Base-by-base conservation (phyloP, 2,113 vertebrate genomes). In the Melospiza georgiana region DNA sequence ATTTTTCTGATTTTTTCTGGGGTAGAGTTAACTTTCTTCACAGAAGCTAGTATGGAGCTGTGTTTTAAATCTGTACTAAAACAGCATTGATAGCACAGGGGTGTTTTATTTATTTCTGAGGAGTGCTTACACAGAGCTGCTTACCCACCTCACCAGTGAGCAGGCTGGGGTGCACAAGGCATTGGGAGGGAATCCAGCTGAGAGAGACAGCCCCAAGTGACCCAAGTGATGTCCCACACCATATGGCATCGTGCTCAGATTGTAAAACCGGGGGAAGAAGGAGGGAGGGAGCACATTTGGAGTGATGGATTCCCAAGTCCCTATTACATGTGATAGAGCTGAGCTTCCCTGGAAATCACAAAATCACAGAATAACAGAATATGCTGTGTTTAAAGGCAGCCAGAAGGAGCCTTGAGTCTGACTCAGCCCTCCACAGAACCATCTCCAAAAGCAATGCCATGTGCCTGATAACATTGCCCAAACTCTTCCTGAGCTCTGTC, bases 91-190 rank as follows among this genome's bases (percentile, higher is more conserved):
- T 48, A 68, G 18, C 39, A 68, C 8, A 31, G 10, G 4, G 8
- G 1, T 54, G 3, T 48, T 54, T 48, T 61, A 48, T 61, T 83
- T 25, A 31, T 54, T 75, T 67, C 62, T 54, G 46, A 31, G 21
- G 11, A 55, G 17, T 15, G 12, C 25, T 25, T 25, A 15, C 11
- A 15, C n/a, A 35, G 54, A 68, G n/a, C 17, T 55, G 30, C 17
- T 55, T 51, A 61, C 4, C 4, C 13, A 31, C 8, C 12, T 7
- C 17, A 57, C 7, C 5, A 21, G 24, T 0, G 1, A 43, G 25
- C 5, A 35, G 25, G 21, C 22, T 31, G 6, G 7, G 6, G 4
- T 52, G 46, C 19, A 39, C 7, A 7, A 68, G 30, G n/a, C 8
- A 54, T 7, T 68, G 17, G 54, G n/a, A 48, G 20, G 25, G 11